A percentile compares a stretch with the other conserved stretches of the same genome.
These are phyloP conservation scores for Scleropages formosus DNA, from an alignment of 2,797 vertebrate genomes.

Conservation along the genomic window DNA sequence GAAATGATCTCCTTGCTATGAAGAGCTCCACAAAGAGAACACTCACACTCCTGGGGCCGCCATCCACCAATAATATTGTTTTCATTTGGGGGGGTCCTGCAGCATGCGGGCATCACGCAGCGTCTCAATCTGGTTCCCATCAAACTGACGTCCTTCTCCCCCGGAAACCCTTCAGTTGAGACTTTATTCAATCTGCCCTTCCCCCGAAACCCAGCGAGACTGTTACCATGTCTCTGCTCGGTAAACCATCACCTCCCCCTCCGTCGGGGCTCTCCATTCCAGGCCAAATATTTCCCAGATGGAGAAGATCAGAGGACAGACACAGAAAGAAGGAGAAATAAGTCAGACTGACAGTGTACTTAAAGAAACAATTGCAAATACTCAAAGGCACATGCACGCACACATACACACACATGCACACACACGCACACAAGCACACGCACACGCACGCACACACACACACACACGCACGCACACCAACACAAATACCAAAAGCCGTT, in stretches of 20 bases:
- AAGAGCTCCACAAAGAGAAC: constrained; percentile 10
- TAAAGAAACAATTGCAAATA: constrained; percentile 24
- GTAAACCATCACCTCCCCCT: constrained; percentile 30
- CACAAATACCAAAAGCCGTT: no score
- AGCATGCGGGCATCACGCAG: constrained; percentile 17
- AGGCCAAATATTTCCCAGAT: constrained; percentile 44
- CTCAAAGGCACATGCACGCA: background rate
- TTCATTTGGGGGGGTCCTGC: constrained; percentile 26
- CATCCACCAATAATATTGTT: constrained; percentile 42
- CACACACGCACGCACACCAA: no score
- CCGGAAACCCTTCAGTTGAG: constrained; percentile 26
- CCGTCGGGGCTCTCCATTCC: constrained; percentile 34
- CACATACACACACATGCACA: background rate
- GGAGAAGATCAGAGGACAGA: constrained; percentile 37
- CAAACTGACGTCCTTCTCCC: constrained; percentile 29
- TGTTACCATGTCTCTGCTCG: constrained; percentile 31
- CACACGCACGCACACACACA: no score
- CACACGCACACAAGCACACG: no score
- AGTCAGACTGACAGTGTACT: constrained; percentile 22
- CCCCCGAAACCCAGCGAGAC: constrained; percentile 26
- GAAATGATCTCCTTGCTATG: background rate
- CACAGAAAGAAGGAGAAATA: background rate
- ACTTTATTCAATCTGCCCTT: constrained; percentile 26
- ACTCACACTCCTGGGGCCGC: constrained; percentile 3
- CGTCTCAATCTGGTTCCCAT: constrained; percentile 43